These are phyloP conservation scores for Oryzias sinensis DNA, from an alignment of 2,797 vertebrate genomes.

Conservation along the genomic window DNA sequence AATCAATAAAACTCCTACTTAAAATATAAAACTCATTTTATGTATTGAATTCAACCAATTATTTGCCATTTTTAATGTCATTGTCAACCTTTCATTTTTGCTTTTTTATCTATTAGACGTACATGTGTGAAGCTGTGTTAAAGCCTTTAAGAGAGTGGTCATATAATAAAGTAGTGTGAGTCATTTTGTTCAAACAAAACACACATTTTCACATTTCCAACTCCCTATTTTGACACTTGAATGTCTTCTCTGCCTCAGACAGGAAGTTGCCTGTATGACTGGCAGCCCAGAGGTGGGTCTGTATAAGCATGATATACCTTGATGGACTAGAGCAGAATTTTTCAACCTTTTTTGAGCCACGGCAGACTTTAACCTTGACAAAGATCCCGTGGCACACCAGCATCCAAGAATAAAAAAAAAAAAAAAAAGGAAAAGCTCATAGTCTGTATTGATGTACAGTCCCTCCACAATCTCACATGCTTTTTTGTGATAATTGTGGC, in stretches of 20 bases:
- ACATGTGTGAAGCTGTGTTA: slow-evolving; percentile 22
- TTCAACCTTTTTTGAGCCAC: too few species aligned
- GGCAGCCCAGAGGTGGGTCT: slow-evolving; percentile 41
- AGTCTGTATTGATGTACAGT: too few species aligned
- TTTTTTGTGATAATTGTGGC: too few species aligned
- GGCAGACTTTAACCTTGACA: too few species aligned
- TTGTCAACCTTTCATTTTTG: slow-evolving; percentile 55
- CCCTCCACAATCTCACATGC: too few species aligned
- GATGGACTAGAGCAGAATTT: slow-evolving; percentile 24
- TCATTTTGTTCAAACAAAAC: slow-evolving; percentile 12
- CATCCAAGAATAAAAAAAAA: too few species aligned
- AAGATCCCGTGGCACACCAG: too few species aligned
- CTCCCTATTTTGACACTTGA: slow-evolving; percentile 6
- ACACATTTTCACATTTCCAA: neutral
- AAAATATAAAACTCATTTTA: too few species aligned
- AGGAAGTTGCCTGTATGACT: slow-evolving; percentile 24
- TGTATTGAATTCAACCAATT: slow-evolving; percentile 50
- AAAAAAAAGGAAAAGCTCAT: too few species aligned
- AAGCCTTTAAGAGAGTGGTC: slow-evolving; percentile 31
- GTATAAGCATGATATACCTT: slow-evolving; percentile 45
- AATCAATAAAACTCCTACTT: slow-evolving; percentile 60
- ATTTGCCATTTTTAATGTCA: slow-evolving; percentile 52
- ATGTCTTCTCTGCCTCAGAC: slow-evolving; percentile 13
- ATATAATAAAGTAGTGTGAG: slow-evolving; percentile 48
- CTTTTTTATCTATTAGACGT: slow-evolving; percentile 56